These are phyloP conservation scores for Nothoprocta perdicaria DNA, from an alignment of 2,113 vertebrate genomes.

Conservation along the genomic window DNA sequence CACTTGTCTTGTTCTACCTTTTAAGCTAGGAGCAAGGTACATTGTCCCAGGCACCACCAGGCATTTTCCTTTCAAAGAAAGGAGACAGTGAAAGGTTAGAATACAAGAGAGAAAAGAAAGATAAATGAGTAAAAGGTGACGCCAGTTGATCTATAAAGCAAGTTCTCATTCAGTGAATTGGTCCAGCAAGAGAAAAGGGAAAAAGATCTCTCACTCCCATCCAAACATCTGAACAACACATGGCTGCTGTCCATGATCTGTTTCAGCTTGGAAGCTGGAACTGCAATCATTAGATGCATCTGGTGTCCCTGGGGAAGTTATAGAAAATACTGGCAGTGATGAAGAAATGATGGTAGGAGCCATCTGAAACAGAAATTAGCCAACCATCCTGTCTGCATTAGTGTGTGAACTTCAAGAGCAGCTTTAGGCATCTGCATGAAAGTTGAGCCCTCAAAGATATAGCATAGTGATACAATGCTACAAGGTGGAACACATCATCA, in stretches of 20 bases:
- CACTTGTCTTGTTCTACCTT: neutral
- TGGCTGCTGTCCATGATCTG: slow-evolving; percentile 44
- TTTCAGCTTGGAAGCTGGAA: slow-evolving; percentile 44
- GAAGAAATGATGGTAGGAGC: slow-evolving; percentile 47
- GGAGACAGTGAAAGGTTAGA: neutral
- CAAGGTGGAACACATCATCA: neutral
- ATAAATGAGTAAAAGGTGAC: neutral
- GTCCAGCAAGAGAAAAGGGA: slow-evolving; percentile 11
- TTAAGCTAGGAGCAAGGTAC: neutral
- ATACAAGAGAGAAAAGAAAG: neutral
- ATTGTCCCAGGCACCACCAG: rapidly evolving
- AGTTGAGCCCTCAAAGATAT: neutral
- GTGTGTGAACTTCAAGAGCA: neutral
- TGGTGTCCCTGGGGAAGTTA: slow-evolving; percentile 44
- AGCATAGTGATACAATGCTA: neutral
- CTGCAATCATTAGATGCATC: slow-evolving; percentile 49
- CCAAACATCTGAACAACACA: slow-evolving; percentile 45
- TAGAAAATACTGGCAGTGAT: slow-evolving; percentile 44
- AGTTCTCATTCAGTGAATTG: neutral
- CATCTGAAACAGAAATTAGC: slow-evolving; percentile 31
- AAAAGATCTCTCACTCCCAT: slow-evolving; percentile 18
- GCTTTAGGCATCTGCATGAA: neutral
- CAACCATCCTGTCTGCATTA: neutral
- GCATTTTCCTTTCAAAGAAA: neutral
- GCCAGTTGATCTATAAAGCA: neutral